Base-by-base conservation (phyloP, 2,888 invertebrate species). In the Dermolepida albohirtum region DNA sequence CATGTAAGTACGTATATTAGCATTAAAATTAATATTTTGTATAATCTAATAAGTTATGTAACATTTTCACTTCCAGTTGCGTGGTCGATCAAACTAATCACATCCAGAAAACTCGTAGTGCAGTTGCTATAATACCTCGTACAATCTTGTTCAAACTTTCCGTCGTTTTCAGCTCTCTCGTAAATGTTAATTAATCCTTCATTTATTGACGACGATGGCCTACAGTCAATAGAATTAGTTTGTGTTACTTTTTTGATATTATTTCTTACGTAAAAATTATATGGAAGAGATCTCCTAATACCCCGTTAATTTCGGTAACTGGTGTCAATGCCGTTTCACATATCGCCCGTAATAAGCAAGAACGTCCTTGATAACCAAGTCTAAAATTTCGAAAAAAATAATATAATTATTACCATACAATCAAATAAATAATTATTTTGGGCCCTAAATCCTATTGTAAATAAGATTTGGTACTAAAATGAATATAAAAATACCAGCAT, bases 251-350 rank as follows among this genome's bases (percentile, higher is more conserved):
- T 22, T 43, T 10, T 1, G n/a, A 41, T 27, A 4, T 2, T 34
- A 50, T 29, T 41, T 86, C 88, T 88, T 84, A 91, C 88, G 90
- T 90, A 78, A 93, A 87, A 77, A 93, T 81, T 74, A 92, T 88
- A 83, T 92, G 90, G 71, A 91, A 83, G 78, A 93, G 85, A 84
- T 93, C 91, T 34, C 89, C 91, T 68, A 92, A 84, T 10, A 92
- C 90, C 72, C 89, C 89, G 54, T 76, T 78, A 73, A 87, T 87
- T 78, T 89, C 87, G 73, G 85, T 86, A 75, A 92, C 86, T 59
- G 91, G 89, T 70, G 87, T 84, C 72, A 88, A 87, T 0, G 91
- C 90, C 39, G 90, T 89, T 79, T 93, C 92, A 79, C 93, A 93
- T 78, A 93, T 90, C 73, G 89, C 88, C 74, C 91, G 87, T 68